Percentiles rank a stretch among this genome's conserved stretches.
Evolutionary conservation across 2,797 vertebrate genomes (phyloP).

Genomic region (Thripadectes ignobilis): DNA sequence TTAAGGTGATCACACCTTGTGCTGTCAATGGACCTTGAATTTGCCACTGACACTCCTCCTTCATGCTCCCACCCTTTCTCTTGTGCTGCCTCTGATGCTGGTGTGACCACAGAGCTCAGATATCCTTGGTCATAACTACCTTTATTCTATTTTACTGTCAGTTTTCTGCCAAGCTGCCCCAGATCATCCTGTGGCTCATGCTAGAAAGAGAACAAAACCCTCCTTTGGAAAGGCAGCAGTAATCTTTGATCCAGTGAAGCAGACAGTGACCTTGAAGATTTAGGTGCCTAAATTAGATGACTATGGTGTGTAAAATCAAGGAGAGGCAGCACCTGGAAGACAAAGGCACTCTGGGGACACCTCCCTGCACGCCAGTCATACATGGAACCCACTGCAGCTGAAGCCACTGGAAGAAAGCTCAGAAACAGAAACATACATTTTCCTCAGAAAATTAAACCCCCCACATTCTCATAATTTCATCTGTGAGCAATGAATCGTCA

Average conservation of each 20-base stretch:
- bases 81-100: neutral
- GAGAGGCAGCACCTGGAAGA: neutral
- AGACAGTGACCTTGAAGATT: neutral
- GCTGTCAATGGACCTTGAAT: neutral
- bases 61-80: neutral
- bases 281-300: neutral
- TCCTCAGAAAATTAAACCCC: neutral
- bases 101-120: neutral
- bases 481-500: neutral
- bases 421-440: neutral
- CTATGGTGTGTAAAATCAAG: neutral
- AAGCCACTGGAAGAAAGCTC: neutral
- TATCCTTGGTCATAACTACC: neutral
- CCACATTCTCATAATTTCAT: neutral
- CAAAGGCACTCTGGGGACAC: neutral
- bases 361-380: accelerated
- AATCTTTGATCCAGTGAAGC: neutral
- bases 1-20: accelerated
- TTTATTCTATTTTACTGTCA: neutral
- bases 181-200: neutral
- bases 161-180: neutral
- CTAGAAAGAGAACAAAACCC: neutral
- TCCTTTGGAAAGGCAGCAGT: neutral
- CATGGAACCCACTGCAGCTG: neutral
- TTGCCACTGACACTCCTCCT: neutral